phyloP scores from a whole-genome alignment of 2,113 vertebrate genomes.

The Tetrao urogallus region DNA sequence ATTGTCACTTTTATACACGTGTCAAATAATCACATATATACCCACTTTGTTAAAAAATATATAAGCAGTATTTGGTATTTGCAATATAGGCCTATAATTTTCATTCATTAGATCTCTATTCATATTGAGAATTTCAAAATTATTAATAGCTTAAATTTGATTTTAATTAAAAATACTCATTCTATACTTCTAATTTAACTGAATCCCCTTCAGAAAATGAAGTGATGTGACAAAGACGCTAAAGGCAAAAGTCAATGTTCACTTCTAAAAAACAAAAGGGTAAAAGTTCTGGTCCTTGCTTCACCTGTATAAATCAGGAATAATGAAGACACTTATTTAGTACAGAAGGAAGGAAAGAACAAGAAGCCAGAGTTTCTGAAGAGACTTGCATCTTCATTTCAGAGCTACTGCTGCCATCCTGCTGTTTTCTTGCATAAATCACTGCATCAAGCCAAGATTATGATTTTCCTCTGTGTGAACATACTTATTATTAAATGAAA shows the following conservation, averaged over 20 bases:
- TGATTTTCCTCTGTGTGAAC: constrained; percentile 41
- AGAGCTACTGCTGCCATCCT: constrained; percentile 40
- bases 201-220: not conserved
- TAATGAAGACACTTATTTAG: constrained; percentile 3
- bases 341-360: constrained; percentile 1
- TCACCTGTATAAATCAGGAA: not conserved
- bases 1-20: not conserved
- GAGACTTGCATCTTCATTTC: constrained; percentile 31
- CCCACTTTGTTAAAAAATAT: constrained; percentile 59
- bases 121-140: constrained; percentile 48
- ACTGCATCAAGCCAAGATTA: constrained; percentile 28
- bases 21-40: constrained; percentile 42
- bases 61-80: constrained; percentile 47
- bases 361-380: constrained; percentile 5
- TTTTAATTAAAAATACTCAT: constrained; percentile 60
- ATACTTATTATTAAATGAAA: constrained; percentile 49
- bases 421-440: constrained; percentile 59
- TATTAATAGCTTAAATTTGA: constrained; percentile 48
- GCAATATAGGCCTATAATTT: constrained; percentile 53
- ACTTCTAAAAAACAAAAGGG: not conserved
- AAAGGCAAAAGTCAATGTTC: constrained; percentile 3
- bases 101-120: constrained; percentile 34
- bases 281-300: constrained; percentile 19
- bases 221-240: constrained; percentile 30
- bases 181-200: constrained; percentile 22